Percentiles rank a stretch among this genome's conserved stretches.
These are phyloP conservation scores for Ips typographus DNA, from an alignment of 1,140 invertebrate species.

Conservation along the genomic window DNA sequence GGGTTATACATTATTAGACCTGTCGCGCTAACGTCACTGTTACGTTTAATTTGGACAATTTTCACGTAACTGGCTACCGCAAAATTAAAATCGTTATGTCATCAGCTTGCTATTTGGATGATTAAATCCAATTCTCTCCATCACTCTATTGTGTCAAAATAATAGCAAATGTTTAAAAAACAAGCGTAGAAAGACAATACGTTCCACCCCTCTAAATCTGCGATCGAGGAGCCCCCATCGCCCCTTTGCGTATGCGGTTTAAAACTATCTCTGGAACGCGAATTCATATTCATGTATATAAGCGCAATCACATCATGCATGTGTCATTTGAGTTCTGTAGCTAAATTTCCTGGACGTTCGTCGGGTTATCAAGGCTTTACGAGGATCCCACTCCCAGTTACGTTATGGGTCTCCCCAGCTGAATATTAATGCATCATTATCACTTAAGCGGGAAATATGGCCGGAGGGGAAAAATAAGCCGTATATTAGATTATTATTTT, in stretches of 20 bases:
- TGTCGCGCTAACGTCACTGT: no score
- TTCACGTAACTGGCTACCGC: no score
- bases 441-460: constrained; percentile 38
- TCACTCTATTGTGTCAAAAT: no score
- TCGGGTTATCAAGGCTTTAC: constrained; percentile 43
- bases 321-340: constrained; percentile 49
- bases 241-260: background rate
- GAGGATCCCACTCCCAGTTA: constrained; percentile 33
- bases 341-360: constrained; percentile 49
- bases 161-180: no score
- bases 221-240: no score
- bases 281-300: constrained; percentile 47
- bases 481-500: constrained; percentile 17
- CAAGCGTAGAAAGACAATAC: no score
- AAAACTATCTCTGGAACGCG: constrained; percentile 13
- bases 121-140: no score
- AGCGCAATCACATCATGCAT: constrained; percentile 50
- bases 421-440: constrained; percentile 43
- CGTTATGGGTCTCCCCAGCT: constrained; percentile 37
- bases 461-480: constrained; percentile 17
- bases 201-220: no score
- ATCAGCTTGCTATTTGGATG: no score
- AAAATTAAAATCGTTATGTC: no score
- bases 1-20: no score
- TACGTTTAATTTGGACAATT: no score